Conservation (phyloP, 2,797 vertebrate species). For the Oryzias dopingdopingensis region DNA sequence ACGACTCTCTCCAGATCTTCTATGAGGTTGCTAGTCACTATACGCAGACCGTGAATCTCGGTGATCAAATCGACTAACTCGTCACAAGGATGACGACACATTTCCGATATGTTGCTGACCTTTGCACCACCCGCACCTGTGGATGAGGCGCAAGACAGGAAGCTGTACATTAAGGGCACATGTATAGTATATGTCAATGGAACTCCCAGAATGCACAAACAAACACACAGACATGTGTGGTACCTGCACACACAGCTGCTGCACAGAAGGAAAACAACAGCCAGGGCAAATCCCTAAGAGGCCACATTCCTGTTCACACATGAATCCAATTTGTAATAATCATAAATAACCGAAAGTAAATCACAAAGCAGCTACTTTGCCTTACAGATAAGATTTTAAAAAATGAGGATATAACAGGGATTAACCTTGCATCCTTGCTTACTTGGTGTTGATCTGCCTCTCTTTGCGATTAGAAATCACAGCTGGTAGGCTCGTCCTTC, state of each 20-base stretch:
- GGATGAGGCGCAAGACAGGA: conserved; percentile 15
- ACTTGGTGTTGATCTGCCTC: conserved; percentile 40
- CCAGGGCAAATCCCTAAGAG: conserved; percentile 48
- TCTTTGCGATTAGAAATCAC: conserved; percentile 41
- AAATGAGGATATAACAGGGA: conserved; percentile 37
- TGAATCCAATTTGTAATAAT: conserved; percentile 48
- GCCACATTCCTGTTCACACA: conserved; percentile 66
- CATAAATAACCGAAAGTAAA: conserved; percentile 32
- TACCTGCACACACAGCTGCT: conserved; percentile 60
- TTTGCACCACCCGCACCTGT: conserved; percentile 49
- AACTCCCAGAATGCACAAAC: conserved; percentile 3
- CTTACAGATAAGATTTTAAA: conserved; percentile 33
- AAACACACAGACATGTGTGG: conserved; percentile 14
- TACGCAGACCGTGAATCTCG: conserved; percentile 84
- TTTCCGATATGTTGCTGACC: conserved; percentile 58
- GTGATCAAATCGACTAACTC: conserved; percentile 83
- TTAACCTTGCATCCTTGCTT: conserved; percentile 57
- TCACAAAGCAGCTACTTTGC: conserved; percentile 21
- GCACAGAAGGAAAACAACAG: conserved; percentile 53
- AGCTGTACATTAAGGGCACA: background rate
- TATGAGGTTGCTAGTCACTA: conserved; percentile 84
- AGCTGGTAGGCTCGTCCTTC: conserved; percentile 38
- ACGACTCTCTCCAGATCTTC: conserved; percentile 91
- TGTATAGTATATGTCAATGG: conserved; percentile 18
- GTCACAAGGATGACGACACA: conserved; percentile 89